These are phyloP conservation scores for Brachynemurus nebulosus DNA, from an alignment of 2,888 invertebrate species.

Conservation along the genomic window DNA sequence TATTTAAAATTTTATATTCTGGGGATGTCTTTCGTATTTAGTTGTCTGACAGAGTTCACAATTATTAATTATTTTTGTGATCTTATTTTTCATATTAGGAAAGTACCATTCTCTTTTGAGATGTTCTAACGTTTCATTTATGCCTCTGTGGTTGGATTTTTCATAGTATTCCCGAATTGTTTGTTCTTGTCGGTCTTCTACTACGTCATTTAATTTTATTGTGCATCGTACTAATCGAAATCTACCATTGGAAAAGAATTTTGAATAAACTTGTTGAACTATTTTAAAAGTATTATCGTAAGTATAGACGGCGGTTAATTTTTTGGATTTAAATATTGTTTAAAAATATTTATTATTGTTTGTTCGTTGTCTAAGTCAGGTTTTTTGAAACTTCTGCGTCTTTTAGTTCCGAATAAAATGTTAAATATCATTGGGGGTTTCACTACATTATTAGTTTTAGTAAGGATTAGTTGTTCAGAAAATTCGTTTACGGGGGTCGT, in stretches of 20 bases:
- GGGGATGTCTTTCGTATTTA: slow-evolving; percentile 11
- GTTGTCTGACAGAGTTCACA: slow-evolving; percentile 9
- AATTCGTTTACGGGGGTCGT: background rate
- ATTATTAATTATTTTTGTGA: slow-evolving; percentile 8
- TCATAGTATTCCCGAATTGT: slow-evolving; percentile 13
- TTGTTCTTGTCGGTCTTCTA: slow-evolving; percentile 6
- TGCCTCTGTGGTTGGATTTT: slow-evolving; percentile 14
- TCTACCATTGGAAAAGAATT: background rate
- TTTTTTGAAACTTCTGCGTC: no score
- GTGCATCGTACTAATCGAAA: background rate
- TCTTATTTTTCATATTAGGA: slow-evolving; percentile 10
- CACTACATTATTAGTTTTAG: background rate
- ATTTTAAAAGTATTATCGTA: background rate
- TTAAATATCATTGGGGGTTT: no score
- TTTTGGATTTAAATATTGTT: background rate
- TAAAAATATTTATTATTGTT: background rate
- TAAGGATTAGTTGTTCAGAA: background rate
- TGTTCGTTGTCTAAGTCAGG: no score
- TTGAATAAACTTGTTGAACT: background rate
- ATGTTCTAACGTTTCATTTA: slow-evolving; percentile 14
- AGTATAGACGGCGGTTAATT: slow-evolving; percentile 1
- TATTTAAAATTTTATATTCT: slow-evolving; percentile 5
- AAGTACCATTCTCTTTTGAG: slow-evolving; percentile 14
- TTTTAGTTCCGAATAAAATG: no score
- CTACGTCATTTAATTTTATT: slow-evolving; percentile 5